Percentiles rank a stretch among this genome's conserved stretches.
phyloP scores from a whole-genome alignment of 2,797 vertebrate species.

The Urocyon cinereoargenteus region DNA sequence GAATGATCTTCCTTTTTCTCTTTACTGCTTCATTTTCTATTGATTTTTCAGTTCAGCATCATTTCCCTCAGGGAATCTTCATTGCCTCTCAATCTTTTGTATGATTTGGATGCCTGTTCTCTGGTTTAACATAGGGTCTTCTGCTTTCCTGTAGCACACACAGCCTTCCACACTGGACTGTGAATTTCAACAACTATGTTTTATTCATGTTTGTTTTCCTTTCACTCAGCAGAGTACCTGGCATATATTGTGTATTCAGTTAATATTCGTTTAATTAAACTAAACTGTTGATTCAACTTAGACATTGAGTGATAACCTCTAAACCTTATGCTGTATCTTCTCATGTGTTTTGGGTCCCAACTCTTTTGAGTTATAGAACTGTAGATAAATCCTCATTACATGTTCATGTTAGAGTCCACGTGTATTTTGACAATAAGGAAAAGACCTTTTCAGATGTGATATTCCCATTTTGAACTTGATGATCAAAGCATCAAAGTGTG shows the following conservation, averaged over 20 bases:
- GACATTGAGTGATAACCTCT: not conserved
- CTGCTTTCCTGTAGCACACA: not conserved
- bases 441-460: not conserved
- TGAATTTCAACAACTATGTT: not conserved
- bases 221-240: not conserved
- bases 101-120: not conserved
- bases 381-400: not conserved
- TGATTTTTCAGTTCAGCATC: not conserved
- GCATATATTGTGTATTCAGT: not conserved
- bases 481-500: not conserved
- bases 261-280: not conserved
- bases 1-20: not conserved
- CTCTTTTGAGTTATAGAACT: not conserved
- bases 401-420: not conserved
- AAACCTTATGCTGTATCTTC: not conserved
- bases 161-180: not conserved
- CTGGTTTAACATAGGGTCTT: not conserved
- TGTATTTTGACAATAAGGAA: slow-evolving; percentile 33
- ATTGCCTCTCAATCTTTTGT: not conserved
- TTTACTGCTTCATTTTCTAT: not conserved
- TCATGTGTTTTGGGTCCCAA: not conserved
- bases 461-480: not conserved
- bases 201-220: not conserved
- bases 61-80: not conserved
- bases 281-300: not conserved